Conservation (phyloP, 2,113 vertebrate species). For the Gorsachius goisagi region DNA sequence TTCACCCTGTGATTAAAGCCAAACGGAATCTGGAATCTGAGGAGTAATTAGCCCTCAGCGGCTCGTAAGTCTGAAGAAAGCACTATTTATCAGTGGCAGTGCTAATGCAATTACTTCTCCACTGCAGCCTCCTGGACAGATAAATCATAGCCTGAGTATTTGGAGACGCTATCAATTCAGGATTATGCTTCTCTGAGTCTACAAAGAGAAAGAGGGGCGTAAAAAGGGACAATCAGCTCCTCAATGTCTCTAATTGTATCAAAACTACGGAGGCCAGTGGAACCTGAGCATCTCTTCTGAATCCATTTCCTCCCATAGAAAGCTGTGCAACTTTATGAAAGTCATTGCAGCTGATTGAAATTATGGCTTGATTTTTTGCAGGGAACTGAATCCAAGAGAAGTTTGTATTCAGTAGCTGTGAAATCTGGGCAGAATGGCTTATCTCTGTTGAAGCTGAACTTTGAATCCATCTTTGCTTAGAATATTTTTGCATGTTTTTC, state of each 20-base stretch:
- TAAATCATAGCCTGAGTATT: constrained; percentile 48
- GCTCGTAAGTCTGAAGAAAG: constrained; percentile 69
- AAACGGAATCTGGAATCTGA: constrained; percentile 73
- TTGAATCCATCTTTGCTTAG: background rate
- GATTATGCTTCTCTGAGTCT: constrained; percentile 4
- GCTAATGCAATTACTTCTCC: constrained; percentile 69
- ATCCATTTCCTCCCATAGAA: background rate
- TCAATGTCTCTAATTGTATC: background rate
- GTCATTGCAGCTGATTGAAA: background rate
- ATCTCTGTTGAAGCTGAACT: background rate
- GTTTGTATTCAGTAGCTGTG: background rate
- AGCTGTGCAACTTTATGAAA: background rate
- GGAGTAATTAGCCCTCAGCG: constrained; percentile 83
- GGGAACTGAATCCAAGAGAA: background rate
- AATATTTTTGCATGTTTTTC: background rate
- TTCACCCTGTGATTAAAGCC: constrained; percentile 83
- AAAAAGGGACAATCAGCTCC: background rate
- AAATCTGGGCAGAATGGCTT: background rate
- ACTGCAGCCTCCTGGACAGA: constrained; percentile 17
- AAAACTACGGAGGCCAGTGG: background rate
- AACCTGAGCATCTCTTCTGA: background rate
- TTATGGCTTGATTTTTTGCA: background rate
- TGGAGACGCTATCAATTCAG: constrained; percentile 62
- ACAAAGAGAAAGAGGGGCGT: background rate
- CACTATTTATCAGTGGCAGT: constrained; percentile 70